These are phyloP conservation scores for Pseudorhombus dupliciocellatus DNA, from an alignment of 2,113 vertebrate genomes.

Conservation along the genomic window DNA sequence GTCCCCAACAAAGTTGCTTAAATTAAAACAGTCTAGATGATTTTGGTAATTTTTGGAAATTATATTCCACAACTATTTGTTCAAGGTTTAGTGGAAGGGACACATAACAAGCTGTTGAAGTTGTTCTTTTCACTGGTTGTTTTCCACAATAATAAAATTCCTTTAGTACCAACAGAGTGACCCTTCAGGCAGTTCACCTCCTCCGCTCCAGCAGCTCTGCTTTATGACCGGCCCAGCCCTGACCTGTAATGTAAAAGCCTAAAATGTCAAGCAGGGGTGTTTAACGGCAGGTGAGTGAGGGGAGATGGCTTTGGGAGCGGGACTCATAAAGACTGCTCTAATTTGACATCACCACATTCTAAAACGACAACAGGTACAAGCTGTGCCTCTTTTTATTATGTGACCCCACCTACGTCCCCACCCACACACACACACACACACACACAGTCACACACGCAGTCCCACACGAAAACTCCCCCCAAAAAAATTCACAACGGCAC, in stretches of 20 bases:
- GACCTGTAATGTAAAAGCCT: constrained; percentile 6
- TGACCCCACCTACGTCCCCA: constrained; percentile 37
- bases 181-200: constrained; percentile 22
- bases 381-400: constrained; percentile 67
- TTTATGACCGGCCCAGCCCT: constrained; percentile 13
- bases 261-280: constrained; percentile 12
- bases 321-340: constrained; percentile 76
- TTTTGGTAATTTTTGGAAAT: constrained; percentile 11
- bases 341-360: constrained; percentile 76
- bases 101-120: background rate
- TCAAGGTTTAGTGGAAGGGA: background rate
- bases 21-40: background rate
- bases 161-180: constrained; percentile 22
- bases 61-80: background rate
- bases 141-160: constrained; percentile 7
- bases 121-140: constrained; percentile 4
- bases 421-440: constrained; percentile 6
- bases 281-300: constrained; percentile 6
- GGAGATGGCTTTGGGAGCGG: constrained; percentile 69
- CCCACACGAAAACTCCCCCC: constrained; percentile 2
- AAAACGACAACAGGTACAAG: constrained; percentile 76
- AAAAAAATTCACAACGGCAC: constrained; percentile 59
- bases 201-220: constrained; percentile 1
- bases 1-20: constrained; percentile 1
- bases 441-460: background rate